Conservation (phyloP, 2,113 vertebrate species). For the Phaethon lepturus region DNA sequence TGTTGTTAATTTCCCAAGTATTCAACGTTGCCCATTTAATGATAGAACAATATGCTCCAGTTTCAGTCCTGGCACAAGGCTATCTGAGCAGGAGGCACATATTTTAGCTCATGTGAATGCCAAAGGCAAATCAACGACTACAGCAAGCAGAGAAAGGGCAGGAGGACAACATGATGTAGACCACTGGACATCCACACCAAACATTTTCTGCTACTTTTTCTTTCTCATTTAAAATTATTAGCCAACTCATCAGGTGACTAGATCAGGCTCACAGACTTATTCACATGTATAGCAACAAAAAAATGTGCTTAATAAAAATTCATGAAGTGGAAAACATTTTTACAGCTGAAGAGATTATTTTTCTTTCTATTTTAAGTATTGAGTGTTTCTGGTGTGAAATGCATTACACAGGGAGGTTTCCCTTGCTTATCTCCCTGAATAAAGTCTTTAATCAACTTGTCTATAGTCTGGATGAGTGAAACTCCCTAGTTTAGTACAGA, state of each 20-base stretch:
- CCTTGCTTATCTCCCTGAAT: background rate
- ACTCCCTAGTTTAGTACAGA: background rate
- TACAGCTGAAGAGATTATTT: slow-evolving; percentile 29
- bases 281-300: background rate
- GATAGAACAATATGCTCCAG: slow-evolving; percentile 52
- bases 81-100: background rate
- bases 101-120: background rate
- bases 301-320: slow-evolving; percentile 18
- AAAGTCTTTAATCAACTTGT: background rate
- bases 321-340: slow-evolving; percentile 25
- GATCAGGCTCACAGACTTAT: background rate
- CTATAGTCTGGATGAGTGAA: background rate
- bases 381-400: background rate
- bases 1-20: slow-evolving; percentile 40
- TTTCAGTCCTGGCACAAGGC: slow-evolving; percentile 26
- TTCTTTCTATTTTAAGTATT: slow-evolving; percentile 13
- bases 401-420: background rate
- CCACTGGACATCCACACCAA: background rate
- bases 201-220: background rate
- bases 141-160: background rate
- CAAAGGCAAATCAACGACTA: background rate
- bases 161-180: background rate
- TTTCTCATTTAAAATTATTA: background rate
- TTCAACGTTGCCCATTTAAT: background rate
- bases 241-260: background rate